Base-by-base conservation (phyloP, 2,888 invertebrate species). In the Himalopsyche kuldschensis region DNA sequence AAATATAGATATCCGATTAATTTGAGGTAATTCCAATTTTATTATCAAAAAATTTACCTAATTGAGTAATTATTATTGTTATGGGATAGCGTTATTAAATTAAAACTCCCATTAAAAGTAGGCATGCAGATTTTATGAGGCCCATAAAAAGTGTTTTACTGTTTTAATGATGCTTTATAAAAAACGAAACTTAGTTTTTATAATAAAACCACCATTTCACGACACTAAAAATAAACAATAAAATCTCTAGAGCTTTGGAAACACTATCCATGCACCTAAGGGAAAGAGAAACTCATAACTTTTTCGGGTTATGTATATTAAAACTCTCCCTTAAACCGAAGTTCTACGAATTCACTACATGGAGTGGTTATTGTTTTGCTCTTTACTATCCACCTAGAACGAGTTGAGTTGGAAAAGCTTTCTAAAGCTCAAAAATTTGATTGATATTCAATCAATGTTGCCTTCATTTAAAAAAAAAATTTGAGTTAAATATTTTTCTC, bases 31-130 rank as follows among this genome's bases (percentile, higher is more conserved):
- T 63, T 63, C 24, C 63, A 24, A 5, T 63, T 55, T 63, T 24
- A 30, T 69, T 27, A 69, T 69, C 27, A 27, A 69, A 27, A 27
- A 69, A 69, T 11, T 41, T 15, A 15, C 69, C 69, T 69, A 69
- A 69, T 69, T 69, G 69, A 69, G 69, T 69, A 69, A 69, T 69
- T 69, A 69, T 69, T 69, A 69, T 69, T 69, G 69, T 69, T 69
- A 69, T 69, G 69, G 69, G 69, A 69, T 30, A 69, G 24, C 69
- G 69, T 69, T 69, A 69, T 69, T 69, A 69, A 69, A 69, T 69
- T 69, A 69, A 69, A 69, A 27, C 27, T 69, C 69, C 69, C 69
- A 69, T 69, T 69, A 69, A 69, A 69, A 69, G 69, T 69, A 69
- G 69, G 27, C 30, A 69, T 69, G 69, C 69, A 69, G 69, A 69